phyloP scores from a whole-genome alignment of 2,797 vertebrate genomes.

The Pipistrellus pipistrellus region DNA sequence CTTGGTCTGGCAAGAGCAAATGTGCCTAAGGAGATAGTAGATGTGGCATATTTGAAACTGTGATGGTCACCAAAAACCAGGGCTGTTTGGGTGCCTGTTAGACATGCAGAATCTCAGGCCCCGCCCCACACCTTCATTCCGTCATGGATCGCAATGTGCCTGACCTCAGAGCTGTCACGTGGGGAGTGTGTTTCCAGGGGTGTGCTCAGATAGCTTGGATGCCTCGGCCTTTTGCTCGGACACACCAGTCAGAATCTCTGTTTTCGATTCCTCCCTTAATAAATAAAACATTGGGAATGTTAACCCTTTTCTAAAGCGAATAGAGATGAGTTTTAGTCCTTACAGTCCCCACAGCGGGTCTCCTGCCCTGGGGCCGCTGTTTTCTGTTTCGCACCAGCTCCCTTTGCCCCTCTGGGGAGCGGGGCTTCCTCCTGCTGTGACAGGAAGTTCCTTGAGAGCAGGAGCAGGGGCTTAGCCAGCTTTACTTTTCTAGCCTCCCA shows the following conservation, averaged over 20 bases:
- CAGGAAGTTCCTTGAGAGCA: conserved; percentile 74
- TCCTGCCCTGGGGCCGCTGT: rapidly evolving
- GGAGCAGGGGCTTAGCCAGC: background rate
- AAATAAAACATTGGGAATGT: background rate
- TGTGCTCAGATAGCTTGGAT: background rate
- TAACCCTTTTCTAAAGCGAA: background rate
- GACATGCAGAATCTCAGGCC: too few relatives aligned
- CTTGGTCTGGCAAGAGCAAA: background rate
- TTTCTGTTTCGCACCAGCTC: background rate
- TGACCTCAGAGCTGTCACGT: background rate
- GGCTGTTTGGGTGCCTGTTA: background rate
- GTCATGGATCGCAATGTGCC: background rate
- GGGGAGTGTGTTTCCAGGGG: background rate
- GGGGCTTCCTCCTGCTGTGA: background rate
- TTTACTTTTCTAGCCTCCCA: background rate
- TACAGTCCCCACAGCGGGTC: too few relatives aligned
- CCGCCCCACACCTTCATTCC: background rate
- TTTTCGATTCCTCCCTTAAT: conserved; percentile 5
- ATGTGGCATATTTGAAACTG: background rate
- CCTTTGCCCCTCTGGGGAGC: rapidly evolving
- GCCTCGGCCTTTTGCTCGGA: background rate
- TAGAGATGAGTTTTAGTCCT: background rate
- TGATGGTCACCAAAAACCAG: background rate
- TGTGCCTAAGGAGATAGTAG: background rate
- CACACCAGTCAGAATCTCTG: background rate